Evolutionary conservation across 2,888 invertebrate species (phyloP).

Genomic region (Folsomia candida): DNA sequence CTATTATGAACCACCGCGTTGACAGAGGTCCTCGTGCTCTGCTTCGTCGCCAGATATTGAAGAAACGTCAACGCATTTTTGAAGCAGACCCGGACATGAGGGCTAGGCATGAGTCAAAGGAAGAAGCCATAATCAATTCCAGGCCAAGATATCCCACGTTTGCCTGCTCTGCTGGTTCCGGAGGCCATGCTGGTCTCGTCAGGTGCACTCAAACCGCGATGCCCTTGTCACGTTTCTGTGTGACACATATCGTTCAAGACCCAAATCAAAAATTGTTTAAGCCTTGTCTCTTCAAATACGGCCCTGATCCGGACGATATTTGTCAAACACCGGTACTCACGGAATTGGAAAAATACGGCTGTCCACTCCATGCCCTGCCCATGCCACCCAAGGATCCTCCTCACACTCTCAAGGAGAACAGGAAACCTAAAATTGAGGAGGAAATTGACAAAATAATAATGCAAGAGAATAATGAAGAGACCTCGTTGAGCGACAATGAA

Average conservation of each 20-base stretch:
- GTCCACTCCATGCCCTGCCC: not conserved
- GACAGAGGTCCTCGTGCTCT: not conserved
- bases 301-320: not conserved
- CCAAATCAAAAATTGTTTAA: not conserved
- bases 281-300: not conserved
- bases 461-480: not conserved
- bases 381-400: not conserved
- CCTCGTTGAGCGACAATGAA: not conserved
- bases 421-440: not conserved
- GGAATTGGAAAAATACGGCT: slow-evolving; percentile 7
- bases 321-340: not conserved
- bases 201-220: not conserved
- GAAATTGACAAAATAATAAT: not conserved
- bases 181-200: not conserved
- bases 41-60: not conserved
- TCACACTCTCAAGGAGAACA: not conserved
- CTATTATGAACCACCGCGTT: not conserved
- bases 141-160: not conserved
- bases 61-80: not conserved
- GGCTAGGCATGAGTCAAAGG: not conserved
- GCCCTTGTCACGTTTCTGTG: not conserved
- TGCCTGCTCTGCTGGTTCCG: not conserved
- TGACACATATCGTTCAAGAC: not conserved
- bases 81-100: too few species aligned
- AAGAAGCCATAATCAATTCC: not conserved